Evolutionary conservation across 2,113 vertebrate species (phyloP).

Genomic region (Cairina moschata): DNA sequence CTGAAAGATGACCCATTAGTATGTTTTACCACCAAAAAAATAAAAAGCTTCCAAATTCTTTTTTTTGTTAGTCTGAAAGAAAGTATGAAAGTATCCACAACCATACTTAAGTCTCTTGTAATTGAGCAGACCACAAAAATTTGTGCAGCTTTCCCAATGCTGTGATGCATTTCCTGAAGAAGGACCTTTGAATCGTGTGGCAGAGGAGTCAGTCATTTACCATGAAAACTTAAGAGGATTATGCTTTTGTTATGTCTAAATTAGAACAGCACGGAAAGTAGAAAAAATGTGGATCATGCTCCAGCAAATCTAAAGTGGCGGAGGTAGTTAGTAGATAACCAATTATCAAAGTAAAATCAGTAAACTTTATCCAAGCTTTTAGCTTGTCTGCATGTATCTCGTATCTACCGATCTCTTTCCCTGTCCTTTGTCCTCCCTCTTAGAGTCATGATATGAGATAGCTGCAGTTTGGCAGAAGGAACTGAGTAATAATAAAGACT

Average conservation of each 20-base stretch:
- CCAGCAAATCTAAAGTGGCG: not conserved
- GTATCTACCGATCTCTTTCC: not conserved
- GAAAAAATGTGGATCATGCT: not conserved
- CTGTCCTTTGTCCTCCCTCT: not conserved
- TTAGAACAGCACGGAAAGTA: not conserved
- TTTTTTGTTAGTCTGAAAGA: not conserved
- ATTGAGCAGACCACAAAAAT: not conserved
- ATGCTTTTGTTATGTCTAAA: not conserved
- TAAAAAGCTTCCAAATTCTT: not conserved
- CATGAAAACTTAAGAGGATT: not conserved
- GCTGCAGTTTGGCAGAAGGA: not conserved
- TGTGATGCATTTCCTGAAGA: not conserved
- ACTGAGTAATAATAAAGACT: not conserved
- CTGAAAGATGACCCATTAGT: not conserved
- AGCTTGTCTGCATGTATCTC: not conserved
- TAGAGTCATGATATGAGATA: not conserved
- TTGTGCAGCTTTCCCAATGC: not conserved
- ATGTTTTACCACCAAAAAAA: not conserved
- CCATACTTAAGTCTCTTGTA: not conserved
- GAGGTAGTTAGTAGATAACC: not conserved
- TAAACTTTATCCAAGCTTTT: not conserved
- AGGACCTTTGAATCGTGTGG: not conserved
- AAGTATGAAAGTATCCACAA: not conserved
- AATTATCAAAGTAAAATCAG: not conserved
- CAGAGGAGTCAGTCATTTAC: not conserved